Evolutionary conservation across 1,140 invertebrate genomes (phyloP), one percentile per base, ranked within the genome.

Genomic region (Scaptomyza pallida): DNA sequence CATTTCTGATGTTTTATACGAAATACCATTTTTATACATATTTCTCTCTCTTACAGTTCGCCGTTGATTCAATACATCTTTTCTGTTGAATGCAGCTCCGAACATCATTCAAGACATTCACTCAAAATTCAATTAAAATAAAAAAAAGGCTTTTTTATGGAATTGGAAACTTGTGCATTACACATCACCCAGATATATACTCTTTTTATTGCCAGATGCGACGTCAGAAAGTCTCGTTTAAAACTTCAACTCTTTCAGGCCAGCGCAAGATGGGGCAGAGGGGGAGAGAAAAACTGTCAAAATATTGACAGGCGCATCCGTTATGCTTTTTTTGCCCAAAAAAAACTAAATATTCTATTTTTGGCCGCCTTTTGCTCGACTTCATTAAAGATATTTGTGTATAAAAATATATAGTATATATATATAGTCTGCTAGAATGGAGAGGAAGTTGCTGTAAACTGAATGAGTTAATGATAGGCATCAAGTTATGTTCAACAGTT

Each of bases 291-390:
- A 72, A 86, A 78, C 82, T 88, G 82, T 88, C 82, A 89, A 88
- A 88, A 88, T 88, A 88, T 88, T 88, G 82, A 88, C 82, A 88
- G 75, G 67, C 72, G 82, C 82, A 89, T 88, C 82, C 82, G 82
- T 88, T 88, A 88, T 75, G 81, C 81, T 37, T 37, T 37, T 12
- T 35, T 75, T 67, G 83, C 83, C 83, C 83, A 88, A 88, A 88
- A 88, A 88, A 88, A 30, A 30, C 88, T 88, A 72, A n/a, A 86
- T 88, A 88, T 86, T 86, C 82, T 86, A 86, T 86, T 86, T 86
- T 78, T 64, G 47, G 67, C 54, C 55, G 17, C 30, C 44, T 35
- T 62, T 44, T 59, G 56, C 70, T 40, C 44, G 71, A 82, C 75
- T 88, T 88, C 83, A 88, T 81, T 88, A 88, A 89, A 88, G 73